These are phyloP conservation scores for Notolabrus celidotus DNA, from an alignment of 2,797 vertebrate species.

Conservation along the genomic window DNA sequence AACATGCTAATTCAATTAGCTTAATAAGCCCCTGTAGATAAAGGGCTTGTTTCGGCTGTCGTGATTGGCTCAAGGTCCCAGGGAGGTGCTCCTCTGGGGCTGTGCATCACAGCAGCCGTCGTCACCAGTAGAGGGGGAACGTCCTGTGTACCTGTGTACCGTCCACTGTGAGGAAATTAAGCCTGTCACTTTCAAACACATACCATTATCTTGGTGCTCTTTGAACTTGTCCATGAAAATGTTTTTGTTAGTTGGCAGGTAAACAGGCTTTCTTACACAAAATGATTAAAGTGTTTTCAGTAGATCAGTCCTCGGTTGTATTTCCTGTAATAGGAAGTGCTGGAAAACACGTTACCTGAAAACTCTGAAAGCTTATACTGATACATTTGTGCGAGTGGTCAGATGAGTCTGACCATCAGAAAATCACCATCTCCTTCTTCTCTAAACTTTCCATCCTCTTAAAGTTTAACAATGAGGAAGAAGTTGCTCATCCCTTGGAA, in stretches of 20 bases:
- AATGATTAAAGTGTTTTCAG: background rate
- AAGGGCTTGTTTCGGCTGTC: conserved; percentile 81
- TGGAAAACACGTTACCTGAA: conserved; percentile 7
- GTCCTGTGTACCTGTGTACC: conserved; percentile 39
- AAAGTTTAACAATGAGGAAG: conserved; percentile 66
- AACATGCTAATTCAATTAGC: conserved; percentile 89
- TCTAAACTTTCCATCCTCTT: conserved; percentile 68
- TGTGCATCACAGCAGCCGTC: conserved; percentile 50
- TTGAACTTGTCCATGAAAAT: background rate
- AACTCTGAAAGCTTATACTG: background rate
- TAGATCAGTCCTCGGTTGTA: background rate
- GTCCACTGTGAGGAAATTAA: background rate
- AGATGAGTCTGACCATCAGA: conserved; percentile 20
- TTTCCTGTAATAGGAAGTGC: background rate
- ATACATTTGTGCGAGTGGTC: no score
- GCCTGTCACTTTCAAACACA: background rate
- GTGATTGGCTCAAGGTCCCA: conserved; percentile 80
- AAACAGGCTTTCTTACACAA: background rate
- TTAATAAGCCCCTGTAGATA: conserved; percentile 88
- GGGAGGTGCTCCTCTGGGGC: conserved; percentile 79
- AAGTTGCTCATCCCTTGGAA: conserved; percentile 71
- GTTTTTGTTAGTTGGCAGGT: background rate
- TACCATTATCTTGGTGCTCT: background rate
- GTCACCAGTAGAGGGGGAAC: conserved; percentile 78
- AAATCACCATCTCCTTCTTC: conserved; percentile 28